Percentiles rank a stretch among this genome's conserved stretches.
Conservation (phyloP, 2,888 invertebrate genomes). For the Ophioninae sp. region DNA sequence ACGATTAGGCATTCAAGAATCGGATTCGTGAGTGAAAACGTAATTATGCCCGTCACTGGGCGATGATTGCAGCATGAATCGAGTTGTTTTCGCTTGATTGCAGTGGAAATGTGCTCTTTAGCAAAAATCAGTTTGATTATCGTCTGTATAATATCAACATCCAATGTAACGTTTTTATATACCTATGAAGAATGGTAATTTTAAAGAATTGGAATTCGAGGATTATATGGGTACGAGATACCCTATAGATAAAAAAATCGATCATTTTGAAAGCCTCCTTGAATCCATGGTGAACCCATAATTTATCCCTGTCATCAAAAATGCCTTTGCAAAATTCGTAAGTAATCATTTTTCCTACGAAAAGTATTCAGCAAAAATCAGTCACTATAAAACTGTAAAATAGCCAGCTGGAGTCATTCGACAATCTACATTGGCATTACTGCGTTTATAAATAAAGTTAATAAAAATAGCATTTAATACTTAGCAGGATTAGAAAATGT, state of each 20-base stretch:
- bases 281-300: too few species aligned
- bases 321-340: too few species aligned
- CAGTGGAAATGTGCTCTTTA: conserved; percentile 26
- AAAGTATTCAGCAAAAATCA: too few species aligned
- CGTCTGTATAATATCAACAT: neutral
- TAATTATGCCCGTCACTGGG: conserved; percentile 36
- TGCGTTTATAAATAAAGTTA: too few species aligned
- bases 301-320: too few species aligned
- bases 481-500: too few species aligned
- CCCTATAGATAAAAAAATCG: neutral
- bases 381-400: too few species aligned
- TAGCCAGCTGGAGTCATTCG: too few species aligned
- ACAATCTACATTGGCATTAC: too few species aligned
- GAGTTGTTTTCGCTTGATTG: conserved; percentile 17
- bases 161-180: neutral
- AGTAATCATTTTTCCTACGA: too few species aligned
- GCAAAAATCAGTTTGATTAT: conserved; percentile 23
- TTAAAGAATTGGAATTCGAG: neutral
- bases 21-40: conserved; percentile 27
- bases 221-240: neutral
- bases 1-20: conserved; percentile 14
- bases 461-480: too few species aligned
- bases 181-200: neutral
- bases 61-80: conserved; percentile 20
- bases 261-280: too few species aligned